These are phyloP conservation scores for Parazoanthus darwini DNA, from an alignment of 92 coral and sea anemone species.

Conservation along the genomic window DNA sequence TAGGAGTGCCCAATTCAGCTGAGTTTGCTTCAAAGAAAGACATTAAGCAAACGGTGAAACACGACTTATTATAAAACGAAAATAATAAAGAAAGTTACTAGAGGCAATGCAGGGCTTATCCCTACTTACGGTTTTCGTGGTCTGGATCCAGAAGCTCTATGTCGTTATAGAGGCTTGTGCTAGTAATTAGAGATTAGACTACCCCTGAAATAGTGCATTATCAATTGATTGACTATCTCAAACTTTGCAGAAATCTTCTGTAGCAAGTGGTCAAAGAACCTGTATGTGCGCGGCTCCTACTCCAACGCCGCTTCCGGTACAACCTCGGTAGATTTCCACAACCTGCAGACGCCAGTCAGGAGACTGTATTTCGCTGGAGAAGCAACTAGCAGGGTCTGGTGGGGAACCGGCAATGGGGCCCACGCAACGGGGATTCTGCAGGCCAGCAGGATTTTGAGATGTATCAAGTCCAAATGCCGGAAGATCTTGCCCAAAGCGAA, in stretches of 20 bases:
- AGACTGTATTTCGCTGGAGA: constrained; percentile 80
- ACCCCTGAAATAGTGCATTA: not conserved
- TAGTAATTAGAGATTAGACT: not conserved
- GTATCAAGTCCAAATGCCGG: not conserved
- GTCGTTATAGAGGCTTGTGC: not conserved
- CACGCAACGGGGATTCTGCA: constrained; percentile 55
- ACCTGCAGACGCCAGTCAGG: constrained; percentile 45
- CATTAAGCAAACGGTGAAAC: too few relatives aligned
- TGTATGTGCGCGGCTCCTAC: constrained; percentile 72
- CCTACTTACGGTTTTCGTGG: too few relatives aligned
- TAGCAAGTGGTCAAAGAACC: constrained; percentile 66
- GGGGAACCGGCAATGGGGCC: constrained; percentile 80
- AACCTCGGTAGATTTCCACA: constrained; percentile 46
- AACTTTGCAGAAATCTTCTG: constrained; percentile 53
- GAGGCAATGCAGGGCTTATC: too few relatives aligned
- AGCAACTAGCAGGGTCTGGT: constrained; percentile 61
- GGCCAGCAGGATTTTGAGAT: constrained; percentile 37
- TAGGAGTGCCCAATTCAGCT: too few relatives aligned
- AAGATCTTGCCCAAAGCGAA: constrained; percentile 32
- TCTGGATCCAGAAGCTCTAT: too few relatives aligned
- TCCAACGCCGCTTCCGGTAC: constrained; percentile 59
- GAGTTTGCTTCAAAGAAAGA: too few relatives aligned
- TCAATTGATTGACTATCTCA: not conserved
- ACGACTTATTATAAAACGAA: too few relatives aligned
- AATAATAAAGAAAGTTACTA: too few relatives aligned